phyloP scores from a whole-genome alignment of 2,113 vertebrate species.

The Phalacrocorax aristotelis region DNA sequence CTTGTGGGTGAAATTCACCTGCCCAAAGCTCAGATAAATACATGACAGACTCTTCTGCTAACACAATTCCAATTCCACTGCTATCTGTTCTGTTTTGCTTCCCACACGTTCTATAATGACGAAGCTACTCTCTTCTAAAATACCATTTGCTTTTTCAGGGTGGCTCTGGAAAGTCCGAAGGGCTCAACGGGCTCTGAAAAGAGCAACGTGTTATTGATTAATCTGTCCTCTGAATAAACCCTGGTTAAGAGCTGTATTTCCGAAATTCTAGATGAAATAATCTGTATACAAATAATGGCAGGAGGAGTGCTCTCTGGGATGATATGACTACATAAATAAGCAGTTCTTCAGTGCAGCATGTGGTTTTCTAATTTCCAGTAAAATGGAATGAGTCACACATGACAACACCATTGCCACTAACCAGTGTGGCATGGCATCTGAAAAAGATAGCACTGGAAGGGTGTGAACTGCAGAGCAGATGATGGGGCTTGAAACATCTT shows the following conservation, averaged over 20 bases:
- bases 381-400: constrained; percentile 62
- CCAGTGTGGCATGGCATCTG: constrained; percentile 54
- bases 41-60: neutral
- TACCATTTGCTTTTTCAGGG: neutral
- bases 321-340: constrained; percentile 39
- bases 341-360: constrained; percentile 42
- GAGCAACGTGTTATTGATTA: neutral
- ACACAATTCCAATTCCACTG: neutral
- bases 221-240: constrained; percentile 17
- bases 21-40: constrained; percentile 19
- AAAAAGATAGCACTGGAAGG: constrained; percentile 57
- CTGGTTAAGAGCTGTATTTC: neutral
- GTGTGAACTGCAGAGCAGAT: constrained; percentile 66
- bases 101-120: neutral
- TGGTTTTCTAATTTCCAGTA: constrained; percentile 67
- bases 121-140: neutral
- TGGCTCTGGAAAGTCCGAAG: neutral
- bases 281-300: constrained; percentile 25
- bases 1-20: constrained; percentile 38
- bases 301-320: constrained; percentile 19
- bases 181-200: neutral
- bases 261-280: constrained; percentile 9
- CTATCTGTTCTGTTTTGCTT: constrained; percentile 12
- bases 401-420: constrained; percentile 55
- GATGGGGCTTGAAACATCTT: constrained; percentile 56